These are phyloP conservation scores for Tylochromis polylepis DNA, from an alignment of 2,113 vertebrate species.

Conservation along the genomic window DNA sequence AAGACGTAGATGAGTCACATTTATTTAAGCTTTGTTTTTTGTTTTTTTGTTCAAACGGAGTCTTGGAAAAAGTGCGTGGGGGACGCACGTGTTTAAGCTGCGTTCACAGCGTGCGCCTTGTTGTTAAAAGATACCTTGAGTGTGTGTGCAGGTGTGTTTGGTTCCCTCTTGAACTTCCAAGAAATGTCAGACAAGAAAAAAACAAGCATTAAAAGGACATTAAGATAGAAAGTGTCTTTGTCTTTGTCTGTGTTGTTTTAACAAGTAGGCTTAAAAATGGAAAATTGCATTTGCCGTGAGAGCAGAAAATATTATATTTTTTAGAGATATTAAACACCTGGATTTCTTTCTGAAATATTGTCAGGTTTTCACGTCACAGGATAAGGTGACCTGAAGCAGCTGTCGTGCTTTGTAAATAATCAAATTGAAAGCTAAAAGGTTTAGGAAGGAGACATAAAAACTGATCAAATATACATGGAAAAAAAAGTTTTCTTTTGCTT, in stretches of 20 bases:
- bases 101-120: neutral
- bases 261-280: neutral
- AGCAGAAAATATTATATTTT: neutral
- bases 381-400: neutral
- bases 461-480: neutral
- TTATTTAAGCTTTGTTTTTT: neutral
- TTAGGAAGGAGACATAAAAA: neutral
- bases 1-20: neutral
- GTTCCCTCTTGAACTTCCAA: neutral
- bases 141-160: neutral
- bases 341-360: neutral
- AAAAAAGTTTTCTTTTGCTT: neutral
- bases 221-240: neutral
- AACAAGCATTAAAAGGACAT: conserved; percentile 16
- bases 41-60: neutral
- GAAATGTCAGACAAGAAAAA: neutral
- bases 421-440: neutral
- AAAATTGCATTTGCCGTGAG: neutral
- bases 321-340: neutral
- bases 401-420: neutral
- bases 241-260: neutral
- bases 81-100: neutral
- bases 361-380: neutral
- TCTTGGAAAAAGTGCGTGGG: neutral
- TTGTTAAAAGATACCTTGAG: neutral